phyloP scores from a whole-genome alignment of 2,888 invertebrate genomes.

The Rhagophthalmus giganteus region DNA sequence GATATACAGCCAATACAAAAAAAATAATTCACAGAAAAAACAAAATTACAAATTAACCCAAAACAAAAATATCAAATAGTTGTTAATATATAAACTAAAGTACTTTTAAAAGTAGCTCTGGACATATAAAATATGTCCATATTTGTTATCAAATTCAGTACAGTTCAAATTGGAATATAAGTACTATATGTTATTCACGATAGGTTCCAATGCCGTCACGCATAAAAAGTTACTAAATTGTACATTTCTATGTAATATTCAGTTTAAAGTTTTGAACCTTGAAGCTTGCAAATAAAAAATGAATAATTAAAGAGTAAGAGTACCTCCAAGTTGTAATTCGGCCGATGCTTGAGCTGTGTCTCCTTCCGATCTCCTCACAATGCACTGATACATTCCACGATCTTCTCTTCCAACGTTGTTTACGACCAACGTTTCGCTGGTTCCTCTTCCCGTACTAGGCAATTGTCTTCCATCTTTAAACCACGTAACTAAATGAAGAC shows the following conservation, averaged over 20 bases:
- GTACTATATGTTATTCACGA: too few relatives aligned
- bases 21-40: too few relatives aligned
- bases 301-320: not conserved
- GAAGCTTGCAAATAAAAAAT: not conserved
- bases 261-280: not conserved
- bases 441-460: slow-evolving; percentile 67
- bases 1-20: too few relatives aligned
- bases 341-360: slow-evolving; percentile 77
- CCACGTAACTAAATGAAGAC: slow-evolving; percentile 55
- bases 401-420: slow-evolving; percentile 72
- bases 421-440: slow-evolving; percentile 65
- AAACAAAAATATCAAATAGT: too few relatives aligned
- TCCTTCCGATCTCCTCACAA: slow-evolving; percentile 70
- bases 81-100: too few relatives aligned
- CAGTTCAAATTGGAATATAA: too few relatives aligned
- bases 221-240: too few relatives aligned
- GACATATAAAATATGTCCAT: too few relatives aligned
- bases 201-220: too few relatives aligned
- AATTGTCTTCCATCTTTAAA: slow-evolving; percentile 71
- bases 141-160: too few relatives aligned
- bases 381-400: slow-evolving; percentile 77
- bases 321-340: slow-evolving; percentile 73
- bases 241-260: not conserved
- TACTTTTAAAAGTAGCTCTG: too few relatives aligned
- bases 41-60: too few relatives aligned